Evolutionary conservation across 2,113 vertebrate genomes (phyloP).

Genomic region (Thamnaconus septentrionalis): DNA sequence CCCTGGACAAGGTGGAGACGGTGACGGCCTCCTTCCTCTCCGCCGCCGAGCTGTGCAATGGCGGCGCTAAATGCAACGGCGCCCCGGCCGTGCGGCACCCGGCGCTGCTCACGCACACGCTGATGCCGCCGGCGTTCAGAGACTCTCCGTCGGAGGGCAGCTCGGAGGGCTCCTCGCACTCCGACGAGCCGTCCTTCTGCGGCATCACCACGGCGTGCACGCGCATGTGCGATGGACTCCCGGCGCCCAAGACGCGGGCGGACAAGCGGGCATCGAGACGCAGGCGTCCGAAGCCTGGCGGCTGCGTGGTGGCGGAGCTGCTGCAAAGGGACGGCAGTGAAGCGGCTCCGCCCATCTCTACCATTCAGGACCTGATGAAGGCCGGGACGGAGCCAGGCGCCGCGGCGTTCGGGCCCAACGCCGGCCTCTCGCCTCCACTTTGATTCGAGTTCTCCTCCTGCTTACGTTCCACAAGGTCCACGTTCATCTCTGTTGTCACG

Average conservation of each 20-base stretch:
- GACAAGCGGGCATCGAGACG: slow-evolving; percentile 87
- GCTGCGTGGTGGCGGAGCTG: slow-evolving; percentile 80
- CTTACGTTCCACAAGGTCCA: background rate
- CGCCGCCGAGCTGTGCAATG: slow-evolving; percentile 77
- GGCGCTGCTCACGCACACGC: slow-evolving; percentile 70
- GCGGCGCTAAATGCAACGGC: slow-evolving; percentile 79
- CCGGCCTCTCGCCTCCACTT: slow-evolving; percentile 83
- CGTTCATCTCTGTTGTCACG: slow-evolving; percentile 24
- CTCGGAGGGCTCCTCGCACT: slow-evolving; percentile 91
- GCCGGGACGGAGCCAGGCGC: slow-evolving; percentile 84
- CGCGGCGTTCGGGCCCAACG: slow-evolving; percentile 79
- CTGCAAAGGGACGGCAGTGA: slow-evolving; percentile 69
- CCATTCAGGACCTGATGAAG: slow-evolving; percentile 86
- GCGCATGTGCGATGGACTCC: slow-evolving; percentile 85
- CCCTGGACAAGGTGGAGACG: slow-evolving; percentile 82
- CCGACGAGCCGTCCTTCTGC: slow-evolving; percentile 94
- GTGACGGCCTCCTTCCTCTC: slow-evolving; percentile 73
- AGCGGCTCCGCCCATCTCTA: slow-evolving; percentile 71
- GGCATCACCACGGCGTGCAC: slow-evolving; percentile 86
- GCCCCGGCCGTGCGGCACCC: slow-evolving; percentile 75
- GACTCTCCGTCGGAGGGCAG: slow-evolving; percentile 88
- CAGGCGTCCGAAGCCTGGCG: slow-evolving; percentile 79
- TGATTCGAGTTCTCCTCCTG: slow-evolving; percentile 47
- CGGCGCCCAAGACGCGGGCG: slow-evolving; percentile 82
- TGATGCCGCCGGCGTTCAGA: slow-evolving; percentile 80